Percentiles rank a stretch among this genome's conserved stretches.
phyloP scores from a whole-genome alignment of 2,113 vertebrate genomes.

The Aldabrachelys gigantea region DNA sequence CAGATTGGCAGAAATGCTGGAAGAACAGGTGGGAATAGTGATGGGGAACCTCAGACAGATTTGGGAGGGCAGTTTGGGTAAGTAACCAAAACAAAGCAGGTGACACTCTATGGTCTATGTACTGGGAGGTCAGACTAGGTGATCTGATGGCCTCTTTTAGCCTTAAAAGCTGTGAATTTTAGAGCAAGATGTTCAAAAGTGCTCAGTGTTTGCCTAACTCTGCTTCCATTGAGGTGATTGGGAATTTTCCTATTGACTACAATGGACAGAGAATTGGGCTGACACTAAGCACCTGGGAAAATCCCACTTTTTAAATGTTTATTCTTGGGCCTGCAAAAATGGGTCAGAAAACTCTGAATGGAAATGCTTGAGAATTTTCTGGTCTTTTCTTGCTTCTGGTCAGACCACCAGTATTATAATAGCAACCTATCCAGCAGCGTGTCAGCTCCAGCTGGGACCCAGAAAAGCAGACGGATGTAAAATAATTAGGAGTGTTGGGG shows the following conservation, averaged over 20 bases:
- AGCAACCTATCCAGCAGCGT: background rate
- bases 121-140: background rate
- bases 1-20: background rate
- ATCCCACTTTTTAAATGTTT: background rate
- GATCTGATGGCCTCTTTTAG: background rate
- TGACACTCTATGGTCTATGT: background rate
- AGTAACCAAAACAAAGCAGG: background rate
- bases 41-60: background rate
- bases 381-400: background rate
- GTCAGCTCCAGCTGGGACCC: background rate
- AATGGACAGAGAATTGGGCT: background rate
- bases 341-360: background rate
- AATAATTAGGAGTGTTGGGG: fast-evolving
- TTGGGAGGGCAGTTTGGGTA: background rate
- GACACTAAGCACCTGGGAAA: background rate
- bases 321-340: background rate
- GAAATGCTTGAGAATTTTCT: background rate
- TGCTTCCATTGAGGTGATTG: background rate
- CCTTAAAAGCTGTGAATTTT: background rate
- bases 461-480: background rate
- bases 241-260: background rate
- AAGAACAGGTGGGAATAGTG: background rate
- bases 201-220: background rate
- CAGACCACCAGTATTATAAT: background rate
- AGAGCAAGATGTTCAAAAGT: background rate